phyloP scores from a whole-genome alignment of 2,888 invertebrate species.

The Tiliacea citrago region DNA sequence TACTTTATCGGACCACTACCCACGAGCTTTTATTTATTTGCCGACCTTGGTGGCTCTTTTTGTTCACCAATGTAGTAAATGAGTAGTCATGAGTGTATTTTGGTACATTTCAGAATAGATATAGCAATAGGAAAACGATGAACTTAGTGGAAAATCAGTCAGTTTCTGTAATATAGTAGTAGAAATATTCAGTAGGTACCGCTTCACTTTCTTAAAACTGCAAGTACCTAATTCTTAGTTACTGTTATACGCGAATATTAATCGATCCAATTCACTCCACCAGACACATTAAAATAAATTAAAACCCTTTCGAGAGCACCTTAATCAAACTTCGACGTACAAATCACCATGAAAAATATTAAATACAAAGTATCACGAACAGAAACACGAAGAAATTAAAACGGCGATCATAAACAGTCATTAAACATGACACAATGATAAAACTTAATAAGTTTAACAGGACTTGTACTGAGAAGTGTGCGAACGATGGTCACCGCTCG shows the following conservation, averaged over 20 bases:
- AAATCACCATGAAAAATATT: slow-evolving; percentile 61
- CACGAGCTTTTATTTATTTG: not conserved
- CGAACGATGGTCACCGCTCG: slow-evolving; percentile 78
- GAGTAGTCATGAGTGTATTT: not conserved
- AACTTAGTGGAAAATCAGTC: not conserved
- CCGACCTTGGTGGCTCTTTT: not conserved
- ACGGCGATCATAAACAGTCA: slow-evolving; percentile 72
- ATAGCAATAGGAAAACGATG: not conserved
- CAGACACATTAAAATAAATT: slow-evolving; percentile 54
- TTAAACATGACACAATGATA: slow-evolving; percentile 77
- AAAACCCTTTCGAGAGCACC: slow-evolving; percentile 42
- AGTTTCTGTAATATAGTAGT: not conserved
- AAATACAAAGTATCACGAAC: slow-evolving; percentile 58
- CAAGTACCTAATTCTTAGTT: slow-evolving; percentile 1
- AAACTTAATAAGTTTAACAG: slow-evolving; percentile 72
- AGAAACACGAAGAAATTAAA: slow-evolving; percentile 63
- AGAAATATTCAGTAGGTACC: not conserved
- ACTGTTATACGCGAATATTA: slow-evolving; percentile 30
- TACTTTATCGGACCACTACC: not conserved
- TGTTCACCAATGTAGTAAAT: no score
- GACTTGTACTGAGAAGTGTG: slow-evolving; percentile 69
- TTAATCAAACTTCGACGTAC: slow-evolving; percentile 50
- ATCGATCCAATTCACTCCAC: slow-evolving; percentile 46
- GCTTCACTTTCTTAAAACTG: not conserved
- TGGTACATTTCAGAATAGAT: not conserved